A percentile compares a stretch with the other conserved stretches of the same genome.
Conservation (phyloP, 2,797 vertebrate genomes). For the Poecilia velifera region DNA sequence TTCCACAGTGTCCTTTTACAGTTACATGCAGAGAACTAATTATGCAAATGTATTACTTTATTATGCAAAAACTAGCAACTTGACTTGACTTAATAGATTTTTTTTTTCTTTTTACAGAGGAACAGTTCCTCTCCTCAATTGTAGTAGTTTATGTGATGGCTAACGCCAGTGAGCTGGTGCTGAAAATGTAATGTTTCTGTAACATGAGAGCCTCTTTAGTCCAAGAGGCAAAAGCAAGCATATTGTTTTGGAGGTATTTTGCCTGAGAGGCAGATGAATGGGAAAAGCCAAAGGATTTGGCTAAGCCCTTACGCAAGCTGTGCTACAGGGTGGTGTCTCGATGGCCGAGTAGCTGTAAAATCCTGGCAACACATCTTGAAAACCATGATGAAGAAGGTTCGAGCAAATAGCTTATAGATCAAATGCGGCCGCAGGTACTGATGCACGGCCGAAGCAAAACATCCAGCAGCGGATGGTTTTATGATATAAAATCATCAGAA, state of each 20-base stretch:
- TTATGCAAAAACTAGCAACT: neutral
- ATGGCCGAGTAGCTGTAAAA: neutral
- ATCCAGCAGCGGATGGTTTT: too few species aligned
- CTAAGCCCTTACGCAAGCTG: slow-evolving; percentile 8
- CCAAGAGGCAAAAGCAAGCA: slow-evolving; percentile 4
- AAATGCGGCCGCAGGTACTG: neutral
- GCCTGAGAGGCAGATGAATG: slow-evolving; percentile 2
- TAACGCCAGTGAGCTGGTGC: neutral
- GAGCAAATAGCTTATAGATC: neutral
- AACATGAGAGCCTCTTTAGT: neutral
- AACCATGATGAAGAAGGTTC: neutral
- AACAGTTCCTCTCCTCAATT: neutral
- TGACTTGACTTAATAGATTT: neutral
- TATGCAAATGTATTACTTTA: neutral
- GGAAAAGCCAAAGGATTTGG: slow-evolving; percentile 9
- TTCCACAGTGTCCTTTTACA: neutral
- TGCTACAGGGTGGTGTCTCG: slow-evolving; percentile 1
- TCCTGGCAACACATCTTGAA: neutral
- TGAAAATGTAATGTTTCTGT: neutral
- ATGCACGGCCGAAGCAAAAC: neutral
- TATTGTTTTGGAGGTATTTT: slow-evolving; percentile 8
- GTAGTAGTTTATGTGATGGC: neutral
- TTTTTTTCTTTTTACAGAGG: neutral
- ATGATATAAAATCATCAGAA: neutral
- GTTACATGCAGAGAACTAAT: neutral